These are phyloP conservation scores for Chelidonichthys spinosus DNA, from an alignment of 2,797 vertebrate genomes.

Conservation along the genomic window DNA sequence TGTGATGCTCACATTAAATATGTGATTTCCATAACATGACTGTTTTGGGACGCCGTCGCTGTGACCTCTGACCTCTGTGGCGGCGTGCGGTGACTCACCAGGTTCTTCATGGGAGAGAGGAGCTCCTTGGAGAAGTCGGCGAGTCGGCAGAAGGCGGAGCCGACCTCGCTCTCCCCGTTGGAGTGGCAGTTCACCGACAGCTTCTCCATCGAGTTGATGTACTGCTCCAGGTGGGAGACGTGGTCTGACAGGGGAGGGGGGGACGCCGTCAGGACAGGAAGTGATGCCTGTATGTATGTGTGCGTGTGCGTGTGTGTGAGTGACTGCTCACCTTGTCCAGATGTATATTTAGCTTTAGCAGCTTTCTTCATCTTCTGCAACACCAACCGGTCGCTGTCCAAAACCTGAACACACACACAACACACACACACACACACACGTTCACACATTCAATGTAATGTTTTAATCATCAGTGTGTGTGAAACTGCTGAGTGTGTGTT, in stretches of 20 bases:
- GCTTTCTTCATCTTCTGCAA: slow-evolving; percentile 91
- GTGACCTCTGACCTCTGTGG: slow-evolving; percentile 17
- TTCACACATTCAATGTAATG: not conserved
- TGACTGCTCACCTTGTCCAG: slow-evolving; percentile 85
- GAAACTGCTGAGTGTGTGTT: slow-evolving; percentile 19
- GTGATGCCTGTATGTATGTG: slow-evolving; percentile 14
- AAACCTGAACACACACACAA: slow-evolving; percentile 68
- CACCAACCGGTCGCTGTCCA: slow-evolving; percentile 86
- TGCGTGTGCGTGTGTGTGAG: not conserved
- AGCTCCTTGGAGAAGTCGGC: slow-evolving; percentile 87
- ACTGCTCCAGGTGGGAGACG: slow-evolving; percentile 84
- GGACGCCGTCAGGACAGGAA: not conserved
- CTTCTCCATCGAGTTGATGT: slow-evolving; percentile 86
- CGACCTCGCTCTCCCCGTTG: slow-evolving; percentile 84
- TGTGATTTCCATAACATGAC: no score
- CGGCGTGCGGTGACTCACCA: slow-evolving; percentile 67
- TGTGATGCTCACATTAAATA: no score
- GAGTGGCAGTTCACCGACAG: slow-evolving; percentile 86
- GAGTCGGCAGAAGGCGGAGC: slow-evolving; percentile 84
- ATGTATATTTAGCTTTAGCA: slow-evolving; percentile 84
- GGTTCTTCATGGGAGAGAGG: slow-evolving; percentile 84
- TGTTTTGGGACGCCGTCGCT: not conserved
- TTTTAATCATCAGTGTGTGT: not conserved
- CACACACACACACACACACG: slow-evolving; percentile 14
- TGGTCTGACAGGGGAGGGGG: slow-evolving; percentile 66